Evolutionary conservation across 2,113 vertebrate genomes (phyloP), one percentile per base, ranked within the genome.

Genomic region (Epinephelus fuscoguttatus): DNA sequence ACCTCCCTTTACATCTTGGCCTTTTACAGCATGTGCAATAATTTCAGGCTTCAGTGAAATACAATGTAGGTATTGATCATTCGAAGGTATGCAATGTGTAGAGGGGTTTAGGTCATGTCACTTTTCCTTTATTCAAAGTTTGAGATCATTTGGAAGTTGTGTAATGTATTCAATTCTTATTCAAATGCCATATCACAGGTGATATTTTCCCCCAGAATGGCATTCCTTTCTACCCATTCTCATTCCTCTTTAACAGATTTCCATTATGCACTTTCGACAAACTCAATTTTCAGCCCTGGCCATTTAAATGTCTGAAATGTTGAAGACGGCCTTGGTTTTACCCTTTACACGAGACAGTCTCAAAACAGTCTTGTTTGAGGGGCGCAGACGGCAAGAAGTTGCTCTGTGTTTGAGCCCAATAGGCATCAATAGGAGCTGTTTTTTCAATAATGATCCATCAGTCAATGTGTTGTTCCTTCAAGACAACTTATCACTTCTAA

Each of bases 21-120:
- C 93, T 94, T 95, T 94, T 81, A 80, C 78, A 84, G 84, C 76
- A 89, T 81, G 80, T 83, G 82, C 89, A 88, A 91, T 92, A 78
- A 94, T 92, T 91, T 94, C 91, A 93, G 89, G 91, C 93, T 94
- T 85, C 92, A 92, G 83, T 87, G 78, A 89, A 92, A 87, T 89
- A 87, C 88, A 88, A 87, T 86, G 86, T 78, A 84, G 88, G 91
- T 93, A 94, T 94, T 94, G 93, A 94, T 93, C 77, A 90, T 78
- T 78, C 75, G 50, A 87, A 84, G 72, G 78, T 66, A 33, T 78
- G 84, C 80, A 78, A 73, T 69, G 70, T 67, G 68, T n/a, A 4
- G 66, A 73, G 40, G 86, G 81, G 59, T 80, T 90, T 40, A 66
- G 86, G 84, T 89, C 78, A 75, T 71, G 81, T 73, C 76, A 42